A percentile compares a stretch with the other conserved stretches of the same genome.
Conservation (phyloP, 2,113 vertebrate species). For the Donacobius atricapilla region DNA sequence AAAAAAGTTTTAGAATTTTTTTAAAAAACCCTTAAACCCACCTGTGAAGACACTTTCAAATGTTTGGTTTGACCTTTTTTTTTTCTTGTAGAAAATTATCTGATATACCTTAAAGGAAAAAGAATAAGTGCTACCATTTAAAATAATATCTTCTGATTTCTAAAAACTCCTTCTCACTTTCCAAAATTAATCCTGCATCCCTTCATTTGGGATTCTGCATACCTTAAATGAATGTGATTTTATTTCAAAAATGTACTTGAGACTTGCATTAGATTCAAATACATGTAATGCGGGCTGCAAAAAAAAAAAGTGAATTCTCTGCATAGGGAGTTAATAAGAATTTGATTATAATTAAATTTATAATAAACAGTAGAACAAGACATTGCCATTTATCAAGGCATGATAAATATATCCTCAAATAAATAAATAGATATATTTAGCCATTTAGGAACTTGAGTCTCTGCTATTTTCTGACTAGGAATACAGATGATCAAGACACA, state of each 20-base stretch:
- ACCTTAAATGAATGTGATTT: background rate
- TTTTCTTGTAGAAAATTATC: background rate
- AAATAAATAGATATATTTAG: background rate
- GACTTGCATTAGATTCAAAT: background rate
- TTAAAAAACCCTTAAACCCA: background rate
- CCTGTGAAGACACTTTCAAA: background rate
- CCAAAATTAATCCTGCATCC: background rate
- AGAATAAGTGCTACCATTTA: background rate
- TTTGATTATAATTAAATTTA: background rate
- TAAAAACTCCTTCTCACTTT: background rate
- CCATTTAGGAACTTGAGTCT: background rate
- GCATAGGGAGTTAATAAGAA: background rate
- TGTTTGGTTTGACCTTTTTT: background rate
- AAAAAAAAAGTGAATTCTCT: background rate
- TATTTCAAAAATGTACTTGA: background rate
- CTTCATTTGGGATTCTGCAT: background rate
- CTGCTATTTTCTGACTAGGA: background rate
- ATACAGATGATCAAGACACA: background rate
- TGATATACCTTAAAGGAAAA: background rate
- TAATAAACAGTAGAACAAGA: background rate
- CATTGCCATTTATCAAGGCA: background rate
- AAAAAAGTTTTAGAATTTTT: background rate
- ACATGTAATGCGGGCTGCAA: background rate
- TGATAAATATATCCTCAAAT: background rate
- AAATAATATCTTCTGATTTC: background rate